Evolutionary conservation across 2,888 invertebrate genomes (phyloP), one percentile per base, ranked within the genome.

Genomic region (Tipula helvola): DNA sequence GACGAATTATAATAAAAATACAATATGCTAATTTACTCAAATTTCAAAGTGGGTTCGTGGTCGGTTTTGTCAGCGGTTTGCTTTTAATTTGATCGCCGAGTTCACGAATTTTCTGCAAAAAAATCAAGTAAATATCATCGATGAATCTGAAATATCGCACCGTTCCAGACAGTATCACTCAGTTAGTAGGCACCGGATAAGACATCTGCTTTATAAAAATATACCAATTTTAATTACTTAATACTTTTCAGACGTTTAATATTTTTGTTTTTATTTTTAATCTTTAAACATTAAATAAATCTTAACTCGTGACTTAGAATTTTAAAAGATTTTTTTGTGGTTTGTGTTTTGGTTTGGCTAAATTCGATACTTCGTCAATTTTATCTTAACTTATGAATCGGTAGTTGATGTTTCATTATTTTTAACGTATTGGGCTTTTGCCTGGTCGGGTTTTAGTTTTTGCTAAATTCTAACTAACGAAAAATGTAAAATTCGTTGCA

Each of bases 301-400:
- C 71, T 71, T 28, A 71, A 71, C 41, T 84, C 84, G 84, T 84
- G 84, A 84, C 84, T 84, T 84, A 84, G 84, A 84, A 84, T 41
- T 84, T 71, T 71, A 71, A 71, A 71, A 28, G 12, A 13, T 28
- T 71, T 71, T 84, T 84, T 84, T 84, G 16, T 39, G 39, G 39
- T 84, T 39, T 36, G 39, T n/a, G 16, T 84, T 71, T n/a, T 39
- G 36, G 84, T 84, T 84, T 39, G 41, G 10, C 41, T 84, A 39
- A 52, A 84, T 84, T 84, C 84, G 39, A 84, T 84, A 39, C 39
- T 84, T 84, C 84, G 39, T 84, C 84, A 84, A 84, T 39, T 84
- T 84, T 84, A 84, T 84, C 84, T 84, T 84, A 83, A 39, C 41
- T 39, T 39, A n/a, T 39, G 8, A n/a, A 84, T 84, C 84, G 16